Conservation (phyloP, 2,113 vertebrate genomes). For the Oxyura jamaicensis region DNA sequence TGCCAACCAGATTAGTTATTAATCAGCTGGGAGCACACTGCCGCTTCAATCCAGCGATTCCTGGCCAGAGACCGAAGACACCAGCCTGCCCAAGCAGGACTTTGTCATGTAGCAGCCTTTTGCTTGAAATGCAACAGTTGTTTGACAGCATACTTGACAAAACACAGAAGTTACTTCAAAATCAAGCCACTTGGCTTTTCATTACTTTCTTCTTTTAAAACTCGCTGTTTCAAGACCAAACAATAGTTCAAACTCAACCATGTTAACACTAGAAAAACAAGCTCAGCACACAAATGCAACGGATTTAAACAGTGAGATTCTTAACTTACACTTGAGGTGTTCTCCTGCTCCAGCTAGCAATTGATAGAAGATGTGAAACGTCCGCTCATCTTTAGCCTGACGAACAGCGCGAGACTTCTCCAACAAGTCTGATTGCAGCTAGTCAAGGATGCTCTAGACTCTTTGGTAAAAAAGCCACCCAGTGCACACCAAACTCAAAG, state of each 20-base stretch:
- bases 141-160: not conserved
- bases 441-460: conserved; percentile 75
- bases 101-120: rapidly evolving
- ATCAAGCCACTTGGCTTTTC: not conserved
- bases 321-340: conserved; percentile 90
- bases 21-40: not conserved
- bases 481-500: not conserved
- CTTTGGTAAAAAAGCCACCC: rapidly evolving
- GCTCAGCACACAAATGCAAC: rapidly evolving
- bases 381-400: conserved; percentile 97
- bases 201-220: not conserved
- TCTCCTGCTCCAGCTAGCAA: conserved; percentile 93
- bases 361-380: conserved; percentile 98
- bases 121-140: not conserved
- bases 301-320: rapidly evolving
- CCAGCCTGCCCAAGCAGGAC: not conserved
- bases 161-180: not conserved
- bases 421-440: conserved; percentile 84
- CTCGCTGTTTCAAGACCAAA: not conserved
- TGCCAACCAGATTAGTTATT: not conserved
- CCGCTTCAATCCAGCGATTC: not conserved
- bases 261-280: not conserved
- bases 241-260: rapidly evolving
- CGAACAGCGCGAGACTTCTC: conserved; percentile 98
- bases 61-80: not conserved